Base-by-base conservation (phyloP, 1,140 invertebrate genomes). In the Drosophila pandora region DNA sequence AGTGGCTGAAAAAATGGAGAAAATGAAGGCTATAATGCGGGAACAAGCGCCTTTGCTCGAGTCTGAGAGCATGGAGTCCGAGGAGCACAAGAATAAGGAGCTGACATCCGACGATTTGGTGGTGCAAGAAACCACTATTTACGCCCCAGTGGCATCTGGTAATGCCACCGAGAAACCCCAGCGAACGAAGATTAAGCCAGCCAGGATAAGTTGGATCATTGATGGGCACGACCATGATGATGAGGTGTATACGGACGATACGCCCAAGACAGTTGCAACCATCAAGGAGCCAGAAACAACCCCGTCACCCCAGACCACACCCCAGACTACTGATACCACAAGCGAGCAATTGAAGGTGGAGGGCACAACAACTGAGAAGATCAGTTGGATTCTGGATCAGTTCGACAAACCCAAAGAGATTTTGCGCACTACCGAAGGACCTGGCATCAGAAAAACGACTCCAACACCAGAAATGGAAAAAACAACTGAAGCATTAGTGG, bases 1-100 rank as follows among this genome's bases (percentile, higher is more conserved):
- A 23, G 79, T 91, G 5, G 79, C 76, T 43, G 80, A 91, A 45
- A 91, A 87, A 64, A 79, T 91, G 67, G 78, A 91, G 23, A 90
- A 90, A 62, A 91, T 91, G 90, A 79, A 82, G 61, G 75, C 64
- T 1, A 83, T 91, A 12, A 90, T 91, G 30, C 61, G 73, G 23
- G 82, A 76, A 9, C 84, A 77, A 45, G 65, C 71, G 37, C 73
- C 75, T 8, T 10, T 55, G 4, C 8, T 83, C 5, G 68, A 60
- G 2, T 82, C 83, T 0, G 28, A 12, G 6, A 85, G 82, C 25
- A 8, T 43, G 9, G 82, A 69, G n/a, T 56, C 60, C 0, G 4
- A 52, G 2, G 63, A 67, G 5, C 25, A 58, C 0, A 22, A 53
- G 10, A 54, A 48, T 25, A 21, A 62, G 1, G 52, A 65, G 0